Percentiles rank a stretch among this genome's conserved stretches.
Evolutionary conservation across 2,113 vertebrate species (phyloP).

Genomic region (Balaeniceps rex): DNA sequence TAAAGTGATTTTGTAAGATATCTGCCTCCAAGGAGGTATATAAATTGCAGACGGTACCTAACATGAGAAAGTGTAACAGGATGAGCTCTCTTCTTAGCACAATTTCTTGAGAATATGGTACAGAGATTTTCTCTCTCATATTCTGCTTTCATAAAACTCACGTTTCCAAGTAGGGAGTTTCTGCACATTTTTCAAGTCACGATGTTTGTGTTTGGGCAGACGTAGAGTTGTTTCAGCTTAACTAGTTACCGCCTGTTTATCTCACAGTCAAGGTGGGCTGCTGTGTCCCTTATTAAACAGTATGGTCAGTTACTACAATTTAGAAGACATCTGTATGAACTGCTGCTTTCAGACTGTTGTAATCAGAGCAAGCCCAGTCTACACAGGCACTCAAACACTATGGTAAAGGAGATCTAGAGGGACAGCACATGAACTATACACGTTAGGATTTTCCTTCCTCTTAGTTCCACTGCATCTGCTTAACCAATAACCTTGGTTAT

Average conservation of each 20-base stretch:
- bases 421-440: not conserved
- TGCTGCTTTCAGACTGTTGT: not conserved
- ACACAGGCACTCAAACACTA: not conserved
- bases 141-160: not conserved
- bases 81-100: not conserved
- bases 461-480: not conserved
- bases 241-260: not conserved
- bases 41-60: not conserved
- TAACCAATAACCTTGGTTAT: not conserved
- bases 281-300: not conserved
- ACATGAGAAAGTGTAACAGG: not conserved
- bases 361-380: not conserved
- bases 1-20: not conserved
- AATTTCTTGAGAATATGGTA: not conserved
- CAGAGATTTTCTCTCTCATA: not conserved
- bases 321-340: not conserved
- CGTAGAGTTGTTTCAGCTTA: not conserved
- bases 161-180: not conserved
- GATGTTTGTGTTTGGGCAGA: not conserved
- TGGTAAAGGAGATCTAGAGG: not conserved
- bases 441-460: not conserved
- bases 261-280: rapidly evolving
- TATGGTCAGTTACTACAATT: not conserved
- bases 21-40: not conserved
- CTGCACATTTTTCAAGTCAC: not conserved